Percentiles rank a stretch among this genome's conserved stretches.
Conservation (phyloP, 2,797 vertebrate species). For the Cichlasoma orientale region DNA sequence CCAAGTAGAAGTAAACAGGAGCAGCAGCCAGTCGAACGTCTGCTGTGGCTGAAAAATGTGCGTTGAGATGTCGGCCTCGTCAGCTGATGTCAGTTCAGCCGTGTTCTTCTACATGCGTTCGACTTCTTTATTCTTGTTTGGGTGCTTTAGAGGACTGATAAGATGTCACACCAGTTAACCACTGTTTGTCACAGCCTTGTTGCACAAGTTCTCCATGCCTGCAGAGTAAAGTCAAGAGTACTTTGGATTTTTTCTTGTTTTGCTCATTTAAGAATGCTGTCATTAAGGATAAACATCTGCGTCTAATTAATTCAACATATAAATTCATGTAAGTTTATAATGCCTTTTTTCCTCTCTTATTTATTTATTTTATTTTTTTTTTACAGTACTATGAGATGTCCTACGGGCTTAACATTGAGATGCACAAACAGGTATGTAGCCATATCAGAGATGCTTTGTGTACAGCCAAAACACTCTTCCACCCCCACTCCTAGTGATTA, state of each 20-base stretch:
- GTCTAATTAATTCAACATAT: not conserved
- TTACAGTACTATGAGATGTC: conserved; percentile 98
- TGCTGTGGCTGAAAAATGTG: conserved; percentile 15
- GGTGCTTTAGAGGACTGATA: not conserved
- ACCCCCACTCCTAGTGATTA: conserved; percentile 23
- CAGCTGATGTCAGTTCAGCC: not conserved
- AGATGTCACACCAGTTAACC: not conserved
- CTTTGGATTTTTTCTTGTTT: not conserved
- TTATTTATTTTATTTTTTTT: not conserved
- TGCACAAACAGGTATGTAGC: conserved; percentile 98
- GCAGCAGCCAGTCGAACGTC: conserved; percentile 15
- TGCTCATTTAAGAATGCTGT: not conserved
- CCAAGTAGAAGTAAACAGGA: conserved; percentile 14
- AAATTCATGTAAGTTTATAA: not conserved
- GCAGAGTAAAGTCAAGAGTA: not conserved
- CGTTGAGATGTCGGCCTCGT: conserved; percentile 22
- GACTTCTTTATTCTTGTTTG: conserved; percentile 20
- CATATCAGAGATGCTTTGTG: conserved; percentile 47
- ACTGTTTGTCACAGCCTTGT: not conserved
- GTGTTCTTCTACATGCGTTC: conserved; percentile 3
- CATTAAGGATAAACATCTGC: not conserved
- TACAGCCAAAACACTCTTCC: conserved; percentile 53
- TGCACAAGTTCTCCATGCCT: not conserved
- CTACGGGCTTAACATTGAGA: conserved; percentile 98
- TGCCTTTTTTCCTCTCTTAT: conserved; percentile 6